phyloP scores from a whole-genome alignment of 2,888 invertebrate species.

The Ophion costatus region DNA sequence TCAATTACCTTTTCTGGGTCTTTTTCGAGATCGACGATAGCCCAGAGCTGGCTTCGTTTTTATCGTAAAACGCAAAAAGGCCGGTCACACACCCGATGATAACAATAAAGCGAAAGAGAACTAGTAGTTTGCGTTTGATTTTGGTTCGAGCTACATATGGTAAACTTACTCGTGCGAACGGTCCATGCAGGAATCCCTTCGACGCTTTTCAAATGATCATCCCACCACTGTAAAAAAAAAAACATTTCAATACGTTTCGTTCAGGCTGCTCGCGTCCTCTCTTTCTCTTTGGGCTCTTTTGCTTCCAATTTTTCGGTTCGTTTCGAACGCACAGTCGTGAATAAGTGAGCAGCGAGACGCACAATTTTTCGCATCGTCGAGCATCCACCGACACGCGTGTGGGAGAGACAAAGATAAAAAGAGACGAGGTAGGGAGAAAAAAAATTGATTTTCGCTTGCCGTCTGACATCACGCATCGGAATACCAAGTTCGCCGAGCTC shows the following conservation, averaged over 20 bases:
- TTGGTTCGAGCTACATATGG: background rate
- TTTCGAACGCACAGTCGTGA: background rate
- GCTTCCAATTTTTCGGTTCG: too few relatives aligned
- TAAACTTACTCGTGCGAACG: constrained; percentile 78
- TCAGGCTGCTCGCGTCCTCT: background rate
- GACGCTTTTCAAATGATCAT: constrained; percentile 75
- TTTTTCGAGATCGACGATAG: constrained; percentile 10
- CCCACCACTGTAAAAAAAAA: constrained; percentile 69
- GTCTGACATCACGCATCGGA: constrained; percentile 25
- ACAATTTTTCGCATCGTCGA: constrained; percentile 31
- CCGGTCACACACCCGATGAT: too few relatives aligned
- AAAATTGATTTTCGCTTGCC: constrained; percentile 55
- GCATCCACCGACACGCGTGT: constrained; percentile 10
- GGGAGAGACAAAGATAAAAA: constrained; percentile 31
- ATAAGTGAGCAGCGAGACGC: constrained; percentile 13
- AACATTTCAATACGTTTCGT: constrained; percentile 13
- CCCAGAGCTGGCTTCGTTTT: too few relatives aligned
- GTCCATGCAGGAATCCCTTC: constrained; percentile 77
- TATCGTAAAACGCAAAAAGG: too few relatives aligned
- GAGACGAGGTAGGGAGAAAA: constrained; percentile 27
- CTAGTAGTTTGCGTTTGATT: background rate
- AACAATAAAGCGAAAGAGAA: background rate
- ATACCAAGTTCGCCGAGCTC: constrained; percentile 9
- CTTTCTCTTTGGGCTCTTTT: constrained; percentile 9
- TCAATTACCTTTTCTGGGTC: background rate